Evolutionary conservation across 1,140 invertebrate genomes (phyloP).

Genomic region (Drosophila subobscura): DNA sequence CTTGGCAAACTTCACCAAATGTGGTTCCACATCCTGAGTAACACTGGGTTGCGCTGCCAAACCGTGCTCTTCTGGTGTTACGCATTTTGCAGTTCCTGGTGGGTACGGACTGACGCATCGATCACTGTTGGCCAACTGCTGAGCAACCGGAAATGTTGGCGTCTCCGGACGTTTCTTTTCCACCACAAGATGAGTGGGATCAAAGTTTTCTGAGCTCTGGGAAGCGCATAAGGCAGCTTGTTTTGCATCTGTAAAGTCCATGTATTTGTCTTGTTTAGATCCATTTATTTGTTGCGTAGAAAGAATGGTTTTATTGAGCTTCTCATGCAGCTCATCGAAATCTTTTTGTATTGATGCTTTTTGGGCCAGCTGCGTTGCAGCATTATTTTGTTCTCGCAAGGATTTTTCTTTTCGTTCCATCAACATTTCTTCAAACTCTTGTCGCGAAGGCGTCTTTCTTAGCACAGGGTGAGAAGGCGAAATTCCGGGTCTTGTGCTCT

Average conservation of each 20-base stretch:
- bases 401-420: conserved; percentile 57
- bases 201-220: conserved; percentile 42
- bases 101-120: conserved; percentile 85
- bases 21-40: conserved; percentile 92
- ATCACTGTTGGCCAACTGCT: conserved; percentile 60
- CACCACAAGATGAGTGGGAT: conserved; percentile 35
- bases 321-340: conserved; percentile 45
- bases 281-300: conserved; percentile 4
- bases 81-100: background rate
- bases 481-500: conserved; percentile 44
- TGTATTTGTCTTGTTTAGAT: conserved; percentile 6
- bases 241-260: conserved; percentile 11
- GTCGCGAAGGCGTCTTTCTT: conserved; percentile 52
- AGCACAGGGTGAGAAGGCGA: conserved; percentile 50
- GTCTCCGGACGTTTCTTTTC: conserved; percentile 88
- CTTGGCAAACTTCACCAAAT: conserved; percentile 95
- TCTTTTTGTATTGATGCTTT: conserved; percentile 43
- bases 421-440: conserved; percentile 68
- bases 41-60: background rate
- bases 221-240: conserved; percentile 57
- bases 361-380: conserved; percentile 23
- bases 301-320: conserved; percentile 51
- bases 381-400: conserved; percentile 31
- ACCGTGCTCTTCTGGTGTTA: background rate
- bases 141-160: conserved; percentile 91